A percentile compares a stretch with the other conserved stretches of the same genome.
phyloP scores from a whole-genome alignment of 2,888 invertebrate genomes.

The Altica lythri region DNA sequence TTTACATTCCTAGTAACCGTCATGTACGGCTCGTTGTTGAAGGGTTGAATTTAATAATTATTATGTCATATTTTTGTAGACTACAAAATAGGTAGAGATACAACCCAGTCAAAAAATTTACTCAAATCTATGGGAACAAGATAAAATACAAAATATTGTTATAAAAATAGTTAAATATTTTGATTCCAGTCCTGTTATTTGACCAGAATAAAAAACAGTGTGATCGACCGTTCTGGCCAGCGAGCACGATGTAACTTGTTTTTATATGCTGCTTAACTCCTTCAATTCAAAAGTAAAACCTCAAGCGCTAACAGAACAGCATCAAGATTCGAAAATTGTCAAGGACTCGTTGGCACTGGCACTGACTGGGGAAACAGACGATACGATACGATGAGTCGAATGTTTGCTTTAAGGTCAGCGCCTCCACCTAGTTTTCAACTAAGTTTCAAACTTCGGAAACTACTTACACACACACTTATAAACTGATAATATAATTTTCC shows the following conservation, averaged over 20 bases:
- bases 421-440: slow-evolving; percentile 23
- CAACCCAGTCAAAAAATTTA: too few species aligned
- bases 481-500: too few species aligned
- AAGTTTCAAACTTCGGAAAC: slow-evolving; percentile 20
- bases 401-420: slow-evolving; percentile 16
- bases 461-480: slow-evolving; percentile 20
- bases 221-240: slow-evolving; percentile 56
- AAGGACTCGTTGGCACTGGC: slow-evolving; percentile 15
- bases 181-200: slow-evolving; percentile 13
- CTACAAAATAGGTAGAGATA: too few species aligned
- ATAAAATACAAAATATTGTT: too few species aligned
- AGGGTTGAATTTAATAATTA: too few species aligned
- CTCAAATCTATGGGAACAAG: too few species aligned
- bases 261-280: slow-evolving; percentile 8
- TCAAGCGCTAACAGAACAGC: slow-evolving; percentile 14
- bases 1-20: too few species aligned
- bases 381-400: slow-evolving; percentile 2
- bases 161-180: too few species aligned
- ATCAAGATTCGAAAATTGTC: slow-evolving; percentile 20
- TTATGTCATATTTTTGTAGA: too few species aligned
- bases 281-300: neutral
- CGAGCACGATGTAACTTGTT: slow-evolving; percentile 30
- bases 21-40: too few species aligned
- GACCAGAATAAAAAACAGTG: slow-evolving; percentile 45
- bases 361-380: neutral